Conservation (phyloP, 1,140 invertebrate species). For the Luehdorfia chinensis region DNA sequence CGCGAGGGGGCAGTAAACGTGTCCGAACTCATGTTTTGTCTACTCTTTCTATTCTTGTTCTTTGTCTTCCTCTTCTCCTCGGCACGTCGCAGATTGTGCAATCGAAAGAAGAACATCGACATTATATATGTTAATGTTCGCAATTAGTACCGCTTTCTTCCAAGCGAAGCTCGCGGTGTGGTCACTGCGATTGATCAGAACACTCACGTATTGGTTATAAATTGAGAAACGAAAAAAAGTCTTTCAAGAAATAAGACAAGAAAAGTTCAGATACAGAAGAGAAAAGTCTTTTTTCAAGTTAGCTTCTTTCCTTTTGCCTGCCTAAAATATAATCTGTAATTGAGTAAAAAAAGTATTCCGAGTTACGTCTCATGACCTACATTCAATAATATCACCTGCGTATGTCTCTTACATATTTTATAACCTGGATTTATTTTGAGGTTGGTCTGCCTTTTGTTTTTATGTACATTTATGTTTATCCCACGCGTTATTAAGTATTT, state of each 20-base stretch:
- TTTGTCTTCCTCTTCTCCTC: conserved; percentile 82
- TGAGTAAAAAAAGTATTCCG: too few species aligned
- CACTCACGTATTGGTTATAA: too few species aligned
- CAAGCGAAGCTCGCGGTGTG: too few species aligned
- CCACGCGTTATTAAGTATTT: not conserved
- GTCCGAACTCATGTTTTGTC: conserved; percentile 77
- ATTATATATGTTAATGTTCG: conserved; percentile 76
- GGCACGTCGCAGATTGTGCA: conserved; percentile 91
- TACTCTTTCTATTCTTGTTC: conserved; percentile 68
- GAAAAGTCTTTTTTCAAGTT: too few species aligned
- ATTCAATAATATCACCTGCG: conserved; percentile 16
- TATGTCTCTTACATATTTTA: conserved; percentile 23
- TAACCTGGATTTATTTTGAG: conserved; percentile 12
- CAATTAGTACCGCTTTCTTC: too few species aligned
- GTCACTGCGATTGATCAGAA: conserved; percentile 15
- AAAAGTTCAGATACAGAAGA: too few species aligned
- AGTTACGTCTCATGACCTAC: conserved; percentile 19
- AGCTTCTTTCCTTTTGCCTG: too few species aligned
- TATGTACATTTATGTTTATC: not conserved
- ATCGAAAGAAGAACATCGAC: conserved; percentile 96
- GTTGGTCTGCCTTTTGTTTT: conserved; percentile 3
- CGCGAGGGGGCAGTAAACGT: conserved; percentile 83
- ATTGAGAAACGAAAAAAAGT: too few species aligned
- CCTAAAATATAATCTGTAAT: too few species aligned
- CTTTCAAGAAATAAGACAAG: too few species aligned